Conservation (phyloP, 1,140 invertebrate species). For the Planococcus citri region DNA sequence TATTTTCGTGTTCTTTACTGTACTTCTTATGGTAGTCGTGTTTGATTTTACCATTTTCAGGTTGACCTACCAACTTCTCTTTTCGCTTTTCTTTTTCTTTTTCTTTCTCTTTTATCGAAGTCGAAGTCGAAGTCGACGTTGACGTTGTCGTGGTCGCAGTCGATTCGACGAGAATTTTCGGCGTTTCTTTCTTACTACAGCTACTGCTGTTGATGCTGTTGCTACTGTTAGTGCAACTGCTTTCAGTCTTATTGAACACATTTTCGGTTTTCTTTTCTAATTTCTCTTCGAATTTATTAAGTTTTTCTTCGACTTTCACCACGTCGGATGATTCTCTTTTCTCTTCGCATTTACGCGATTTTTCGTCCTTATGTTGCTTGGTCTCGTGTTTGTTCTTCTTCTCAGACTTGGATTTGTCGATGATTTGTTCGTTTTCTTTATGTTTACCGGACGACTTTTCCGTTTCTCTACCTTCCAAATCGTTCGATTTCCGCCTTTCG, state of each 20-base stretch:
- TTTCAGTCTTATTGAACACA: conserved; percentile 25
- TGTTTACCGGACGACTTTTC: conserved; percentile 23
- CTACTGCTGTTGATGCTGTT: conserved; percentile 26
- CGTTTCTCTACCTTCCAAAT: conserved; percentile 23
- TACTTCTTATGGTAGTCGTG: conserved; percentile 28
- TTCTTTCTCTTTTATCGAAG: no score
- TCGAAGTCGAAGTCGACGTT: no score
- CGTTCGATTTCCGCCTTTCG: conserved; percentile 23
- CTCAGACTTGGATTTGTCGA: neutral
- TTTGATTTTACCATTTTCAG: conserved; percentile 33
- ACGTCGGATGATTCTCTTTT: conserved; percentile 23
- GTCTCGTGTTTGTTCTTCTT: conserved; percentile 27
- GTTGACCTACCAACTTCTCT: conserved; percentile 23
- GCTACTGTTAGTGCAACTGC: conserved; percentile 27
- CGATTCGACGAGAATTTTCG: conserved; percentile 32
- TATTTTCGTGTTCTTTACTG: conserved; percentile 30
- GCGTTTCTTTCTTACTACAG: conserved; percentile 28
- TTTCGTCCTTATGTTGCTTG: conserved; percentile 31
- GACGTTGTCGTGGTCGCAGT: no score
- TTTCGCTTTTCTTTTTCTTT: conserved; percentile 34
- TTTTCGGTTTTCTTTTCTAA: conserved; percentile 25
- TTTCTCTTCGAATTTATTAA: conserved; percentile 29
- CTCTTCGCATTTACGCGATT: conserved; percentile 30
- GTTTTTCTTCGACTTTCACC: conserved; percentile 28
- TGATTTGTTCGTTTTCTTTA: conserved; percentile 26